These are phyloP conservation scores for Thumatha senex DNA, from an alignment of 2,888 invertebrate species.

Conservation along the genomic window DNA sequence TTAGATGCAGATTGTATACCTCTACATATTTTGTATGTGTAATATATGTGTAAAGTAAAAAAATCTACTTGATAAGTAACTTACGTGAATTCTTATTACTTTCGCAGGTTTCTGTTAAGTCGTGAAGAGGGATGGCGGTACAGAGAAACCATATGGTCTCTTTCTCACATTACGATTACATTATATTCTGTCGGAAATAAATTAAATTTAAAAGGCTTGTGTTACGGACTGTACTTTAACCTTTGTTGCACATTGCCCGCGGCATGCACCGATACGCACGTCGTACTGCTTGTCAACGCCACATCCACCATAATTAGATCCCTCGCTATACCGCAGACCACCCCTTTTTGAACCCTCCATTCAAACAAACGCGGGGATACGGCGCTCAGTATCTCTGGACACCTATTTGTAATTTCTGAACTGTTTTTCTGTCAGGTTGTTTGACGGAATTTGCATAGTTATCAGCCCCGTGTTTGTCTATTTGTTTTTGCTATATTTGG, in stretches of 20 bases:
- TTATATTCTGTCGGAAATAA: too few relatives aligned
- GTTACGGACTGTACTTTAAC: conserved; percentile 19
- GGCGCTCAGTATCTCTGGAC: conserved; percentile 31
- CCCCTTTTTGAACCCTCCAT: conserved; percentile 12
- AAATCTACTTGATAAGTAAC: too few relatives aligned
- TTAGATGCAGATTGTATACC: too few relatives aligned
- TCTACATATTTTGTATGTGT: too few relatives aligned
- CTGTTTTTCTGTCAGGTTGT: conserved; percentile 53
- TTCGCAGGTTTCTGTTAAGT: too few relatives aligned
- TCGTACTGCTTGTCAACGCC: conserved; percentile 47
- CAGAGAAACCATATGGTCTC: too few relatives aligned
- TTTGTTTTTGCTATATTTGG: conserved; percentile 32
- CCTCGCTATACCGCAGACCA: conserved; percentile 1
- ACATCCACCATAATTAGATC: conserved; percentile 29
- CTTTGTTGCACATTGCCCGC: conserved; percentile 33
- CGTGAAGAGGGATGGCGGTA: too few relatives aligned
- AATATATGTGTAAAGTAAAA: too few relatives aligned
- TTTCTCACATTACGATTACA: too few relatives aligned
- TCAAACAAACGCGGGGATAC: conserved; percentile 15
- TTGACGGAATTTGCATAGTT: conserved; percentile 70
- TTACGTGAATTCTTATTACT: too few relatives aligned
- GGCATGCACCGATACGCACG: conserved; percentile 53
- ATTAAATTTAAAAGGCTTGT: conserved; percentile 7
- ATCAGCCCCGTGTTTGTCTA: conserved; percentile 56
- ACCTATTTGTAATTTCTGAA: conserved; percentile 19